A percentile compares a stretch with the other conserved stretches of the same genome.
These are phyloP conservation scores for Campylomormyrus tamandua DNA, from an alignment of 2,113 vertebrate species.

Conservation along the genomic window DNA sequence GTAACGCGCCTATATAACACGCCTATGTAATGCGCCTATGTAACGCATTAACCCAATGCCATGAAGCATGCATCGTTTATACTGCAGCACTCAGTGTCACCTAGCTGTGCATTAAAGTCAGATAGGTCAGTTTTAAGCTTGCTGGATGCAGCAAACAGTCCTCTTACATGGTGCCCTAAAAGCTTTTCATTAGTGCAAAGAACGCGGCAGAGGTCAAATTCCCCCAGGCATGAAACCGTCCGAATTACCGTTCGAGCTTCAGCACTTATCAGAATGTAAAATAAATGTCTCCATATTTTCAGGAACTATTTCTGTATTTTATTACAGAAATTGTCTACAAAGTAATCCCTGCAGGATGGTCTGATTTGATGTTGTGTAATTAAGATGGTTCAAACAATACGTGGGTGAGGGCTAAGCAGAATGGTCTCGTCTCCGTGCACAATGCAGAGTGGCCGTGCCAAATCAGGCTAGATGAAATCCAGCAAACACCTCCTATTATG, in stretches of 20 bases:
- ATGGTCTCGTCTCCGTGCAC: not conserved
- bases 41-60: conserved; percentile 1
- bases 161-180: conserved; percentile 35
- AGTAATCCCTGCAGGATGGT: not conserved
- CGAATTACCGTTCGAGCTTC: not conserved
- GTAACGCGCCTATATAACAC: no score
- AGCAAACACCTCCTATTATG: not conserved
- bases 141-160: not conserved
- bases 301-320: not conserved
- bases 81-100: conserved; percentile 6
- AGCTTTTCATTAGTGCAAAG: conserved; percentile 38
- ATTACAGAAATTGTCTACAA: not conserved
- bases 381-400: not conserved
- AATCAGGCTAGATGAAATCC: not conserved
- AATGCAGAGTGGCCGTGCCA: not conserved
- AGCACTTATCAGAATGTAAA: not conserved
- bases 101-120: conserved; percentile 14
- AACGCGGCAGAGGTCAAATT: conserved; percentile 19
- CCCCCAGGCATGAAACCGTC: conserved; percentile 1
- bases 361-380: not conserved
- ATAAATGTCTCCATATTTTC: not conserved
- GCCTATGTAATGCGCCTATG: no score
- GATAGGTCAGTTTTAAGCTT: conserved; percentile 27
- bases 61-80: conserved; percentile 2
- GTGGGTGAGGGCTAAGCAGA: not conserved